Percentiles rank a stretch among this genome's conserved stretches.
Evolutionary conservation across 2,113 vertebrate species (phyloP).

Genomic region (Podarcis raffonei): DNA sequence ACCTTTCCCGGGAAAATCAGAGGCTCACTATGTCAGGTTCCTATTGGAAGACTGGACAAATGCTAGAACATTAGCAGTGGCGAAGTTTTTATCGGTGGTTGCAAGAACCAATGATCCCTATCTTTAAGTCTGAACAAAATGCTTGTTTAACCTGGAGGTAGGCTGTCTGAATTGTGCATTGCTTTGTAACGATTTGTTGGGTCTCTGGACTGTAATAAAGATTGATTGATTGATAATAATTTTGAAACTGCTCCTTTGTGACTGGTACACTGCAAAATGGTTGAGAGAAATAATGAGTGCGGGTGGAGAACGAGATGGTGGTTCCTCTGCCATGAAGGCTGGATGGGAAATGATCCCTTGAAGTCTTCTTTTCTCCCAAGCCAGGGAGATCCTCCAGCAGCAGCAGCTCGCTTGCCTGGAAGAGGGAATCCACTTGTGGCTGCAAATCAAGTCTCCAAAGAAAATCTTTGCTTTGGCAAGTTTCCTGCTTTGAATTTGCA

Average conservation of each 20-base stretch:
- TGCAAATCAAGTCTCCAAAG: constrained; percentile 42
- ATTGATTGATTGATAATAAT: background rate
- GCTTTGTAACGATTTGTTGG: no score
- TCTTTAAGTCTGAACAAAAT: no score
- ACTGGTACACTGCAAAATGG: background rate
- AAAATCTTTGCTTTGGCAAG: constrained; percentile 36
- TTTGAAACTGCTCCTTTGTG: background rate
- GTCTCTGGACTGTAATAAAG: no score
- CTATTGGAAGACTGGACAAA: no score
- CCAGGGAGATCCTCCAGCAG: background rate
- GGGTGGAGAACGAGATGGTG: background rate
- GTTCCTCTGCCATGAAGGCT: background rate
- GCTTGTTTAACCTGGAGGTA: no score
- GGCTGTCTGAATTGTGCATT: no score
- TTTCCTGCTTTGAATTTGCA: constrained; percentile 39
- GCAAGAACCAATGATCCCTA: no score
- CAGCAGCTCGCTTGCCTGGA: background rate
- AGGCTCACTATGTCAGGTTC: no score
- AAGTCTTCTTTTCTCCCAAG: background rate
- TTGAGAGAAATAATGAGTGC: background rate
- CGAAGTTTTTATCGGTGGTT: no score
- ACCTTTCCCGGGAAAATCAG: no score
- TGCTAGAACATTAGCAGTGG: no score
- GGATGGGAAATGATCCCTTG: constrained; percentile 17
- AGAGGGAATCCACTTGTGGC: constrained; percentile 22